These are phyloP conservation scores for Clistopyga incitator DNA, from an alignment of 2,888 invertebrate species.

Conservation along the genomic window DNA sequence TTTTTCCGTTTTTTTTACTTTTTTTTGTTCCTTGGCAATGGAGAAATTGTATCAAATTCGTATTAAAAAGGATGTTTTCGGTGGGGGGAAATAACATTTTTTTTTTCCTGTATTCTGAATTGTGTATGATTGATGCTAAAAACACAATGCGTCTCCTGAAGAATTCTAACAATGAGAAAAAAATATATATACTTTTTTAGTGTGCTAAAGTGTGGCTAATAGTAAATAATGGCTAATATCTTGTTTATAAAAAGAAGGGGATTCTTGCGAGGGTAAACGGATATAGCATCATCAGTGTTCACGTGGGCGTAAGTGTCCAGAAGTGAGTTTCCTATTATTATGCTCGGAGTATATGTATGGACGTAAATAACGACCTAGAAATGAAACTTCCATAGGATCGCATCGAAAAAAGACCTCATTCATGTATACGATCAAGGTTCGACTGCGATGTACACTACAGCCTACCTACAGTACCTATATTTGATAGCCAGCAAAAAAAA, in stretches of 20 bases:
- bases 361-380: background rate
- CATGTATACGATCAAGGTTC: background rate
- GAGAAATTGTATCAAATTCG: too few species aligned
- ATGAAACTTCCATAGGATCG: background rate
- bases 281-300: background rate
- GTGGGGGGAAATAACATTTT: too few species aligned
- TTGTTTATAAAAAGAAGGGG: background rate
- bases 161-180: too few species aligned
- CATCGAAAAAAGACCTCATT: background rate
- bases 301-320: background rate
- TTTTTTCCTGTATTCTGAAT: too few species aligned
- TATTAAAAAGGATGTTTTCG: too few species aligned
- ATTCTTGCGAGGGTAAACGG: background rate
- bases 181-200: too few species aligned
- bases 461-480: background rate
- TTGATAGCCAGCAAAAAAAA: background rate
- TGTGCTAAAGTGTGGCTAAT: too few species aligned
- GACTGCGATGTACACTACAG: background rate
- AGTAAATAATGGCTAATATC: too few species aligned
- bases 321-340: background rate
- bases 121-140: too few species aligned
- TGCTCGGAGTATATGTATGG: background rate
- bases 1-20: too few species aligned
- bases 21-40: too few species aligned
- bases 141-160: too few species aligned